Base-by-base conservation (phyloP, 2,797 vertebrate genomes). In the Oreochromis grahami region DNA sequence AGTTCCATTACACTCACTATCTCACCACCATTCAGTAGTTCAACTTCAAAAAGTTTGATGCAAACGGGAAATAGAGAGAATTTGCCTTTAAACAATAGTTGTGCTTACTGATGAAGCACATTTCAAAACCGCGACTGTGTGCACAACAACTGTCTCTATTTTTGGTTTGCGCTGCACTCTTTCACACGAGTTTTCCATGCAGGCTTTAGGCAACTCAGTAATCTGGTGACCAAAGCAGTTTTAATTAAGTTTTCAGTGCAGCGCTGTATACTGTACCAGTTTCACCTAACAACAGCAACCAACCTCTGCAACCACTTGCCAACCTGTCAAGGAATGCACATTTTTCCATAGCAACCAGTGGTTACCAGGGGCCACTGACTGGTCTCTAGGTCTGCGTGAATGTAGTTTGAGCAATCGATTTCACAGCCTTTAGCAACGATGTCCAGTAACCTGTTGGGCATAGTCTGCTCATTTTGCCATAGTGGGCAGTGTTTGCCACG, bases 131-230 rank as follows among this genome's bases (percentile, higher is more conserved):
- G 34, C 3, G 4, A 36, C 58, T 63, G 58, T 63, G 32, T 12
- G 32, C 58, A n/a, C 58, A 63, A 63, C 58, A 63, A 36, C 2
- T 36, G 58, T 63, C 58, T 36, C 32, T 36, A n/a, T 36, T 63
- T 63, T 36, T n/a, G 58, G 0, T 5, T 45, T 7, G 21, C 0
- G 3, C 26, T 19, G 41, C 41, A 48, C 68, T 29, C 24, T 72
- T 72, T 29, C 41, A 48, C 68, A 26, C 1, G 0, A 17, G 21
- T 26, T 43, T 70, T 17, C 65, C 38, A 45, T 45, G 38, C 41
- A 45, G 38, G 41, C 8, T 45, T 0, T 45, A 26, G 13, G 38
- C 13, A 26, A 17, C 21, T 10, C 38, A 45, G 8, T 26, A 2
- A 5, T 45, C 21, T 70, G 26, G 38, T 10, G 8, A 5, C 21